phyloP scores from a whole-genome alignment of 1,140 invertebrate genomes.

The Dryas iulia region DNA sequence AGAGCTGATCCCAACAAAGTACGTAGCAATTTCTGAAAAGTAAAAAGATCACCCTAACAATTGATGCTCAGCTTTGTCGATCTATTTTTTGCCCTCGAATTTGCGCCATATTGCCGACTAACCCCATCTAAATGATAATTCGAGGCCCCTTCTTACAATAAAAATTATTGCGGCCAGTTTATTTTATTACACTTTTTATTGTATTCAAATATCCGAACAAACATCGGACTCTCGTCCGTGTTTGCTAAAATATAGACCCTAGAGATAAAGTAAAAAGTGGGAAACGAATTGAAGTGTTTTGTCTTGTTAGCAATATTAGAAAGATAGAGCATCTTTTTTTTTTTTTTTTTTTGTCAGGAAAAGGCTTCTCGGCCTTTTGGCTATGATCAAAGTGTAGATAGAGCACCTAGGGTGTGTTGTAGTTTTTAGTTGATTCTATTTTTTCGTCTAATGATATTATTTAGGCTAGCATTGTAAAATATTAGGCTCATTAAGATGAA shows the following conservation, averaged over 20 bases:
- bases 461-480: no score
- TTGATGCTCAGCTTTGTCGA: slow-evolving; percentile 29
- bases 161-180: slow-evolving; percentile 78
- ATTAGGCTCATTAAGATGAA: no score
- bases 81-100: slow-evolving; percentile 64
- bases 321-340: background rate
- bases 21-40: slow-evolving; percentile 42
- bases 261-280: slow-evolving; percentile 30
- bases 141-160: slow-evolving; percentile 71
- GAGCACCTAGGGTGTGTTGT: no score
- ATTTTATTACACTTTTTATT: slow-evolving; percentile 78
- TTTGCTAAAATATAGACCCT: slow-evolving; percentile 40
- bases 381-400: no score
- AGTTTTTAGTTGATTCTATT: no score
- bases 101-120: slow-evolving; percentile 69
- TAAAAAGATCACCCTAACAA: slow-evolving; percentile 47
- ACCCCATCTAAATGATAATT: slow-evolving; percentile 78
- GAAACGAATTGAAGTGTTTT: slow-evolving; percentile 31
- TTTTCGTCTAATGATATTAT: no score
- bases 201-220: slow-evolving; percentile 62
- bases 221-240: slow-evolving; percentile 32
- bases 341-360: no score
- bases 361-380: no score
- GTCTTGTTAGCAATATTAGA: slow-evolving; percentile 18
- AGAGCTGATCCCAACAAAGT: slow-evolving; percentile 21